Evolutionary conservation across 2,797 vertebrate species (phyloP).

Genomic region (Hozukius guyotensis): DNA sequence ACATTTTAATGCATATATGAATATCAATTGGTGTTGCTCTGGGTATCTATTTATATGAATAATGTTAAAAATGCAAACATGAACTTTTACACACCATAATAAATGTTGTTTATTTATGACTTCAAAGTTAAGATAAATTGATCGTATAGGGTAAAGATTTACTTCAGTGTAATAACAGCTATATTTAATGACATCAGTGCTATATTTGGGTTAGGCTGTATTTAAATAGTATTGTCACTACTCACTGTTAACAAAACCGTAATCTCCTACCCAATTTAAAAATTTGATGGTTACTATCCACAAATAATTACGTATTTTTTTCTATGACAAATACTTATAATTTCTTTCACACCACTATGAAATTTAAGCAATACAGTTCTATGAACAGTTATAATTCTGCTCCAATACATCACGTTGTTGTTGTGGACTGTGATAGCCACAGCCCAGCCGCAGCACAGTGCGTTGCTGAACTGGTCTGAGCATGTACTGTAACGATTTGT

Average conservation of each 20-base stretch:
- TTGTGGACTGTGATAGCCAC: neutral
- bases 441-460: neutral
- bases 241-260: neutral
- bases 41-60: constrained; percentile 32
- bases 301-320: neutral
- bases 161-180: neutral
- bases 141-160: neutral
- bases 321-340: neutral
- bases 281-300: neutral
- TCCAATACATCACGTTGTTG: neutral
- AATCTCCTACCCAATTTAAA: neutral
- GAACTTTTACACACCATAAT: constrained; percentile 10
- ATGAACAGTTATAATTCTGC: neutral
- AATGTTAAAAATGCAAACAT: constrained; percentile 38
- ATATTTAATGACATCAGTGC: neutral
- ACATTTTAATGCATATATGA: constrained; percentile 66
- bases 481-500: neutral
- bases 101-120: neutral
- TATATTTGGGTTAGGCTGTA: neutral
- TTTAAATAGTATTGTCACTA: neutral
- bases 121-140: neutral
- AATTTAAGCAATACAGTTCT: neutral
- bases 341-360: neutral
- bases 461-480: neutral
- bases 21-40: constrained; percentile 47